These are phyloP conservation scores for Nothocercus julius DNA, from an alignment of 2,113 vertebrate genomes.

Conservation along the genomic window DNA sequence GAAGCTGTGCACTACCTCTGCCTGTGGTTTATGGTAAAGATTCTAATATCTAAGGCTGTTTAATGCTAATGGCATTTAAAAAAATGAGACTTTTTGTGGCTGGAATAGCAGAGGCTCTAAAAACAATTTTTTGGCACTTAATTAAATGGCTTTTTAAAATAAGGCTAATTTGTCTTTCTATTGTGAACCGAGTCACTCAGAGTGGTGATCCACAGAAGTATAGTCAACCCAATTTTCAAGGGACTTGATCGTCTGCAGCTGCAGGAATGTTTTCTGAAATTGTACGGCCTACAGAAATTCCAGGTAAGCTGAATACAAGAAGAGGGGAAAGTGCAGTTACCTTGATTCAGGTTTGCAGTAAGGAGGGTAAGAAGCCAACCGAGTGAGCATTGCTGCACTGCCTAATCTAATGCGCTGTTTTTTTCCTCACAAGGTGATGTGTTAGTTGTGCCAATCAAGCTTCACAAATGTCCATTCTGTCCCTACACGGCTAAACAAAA, in stretches of 20 bases:
- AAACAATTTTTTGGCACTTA: not conserved
- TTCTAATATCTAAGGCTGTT: not conserved
- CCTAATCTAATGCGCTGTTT: rapidly evolving
- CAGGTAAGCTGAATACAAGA: not conserved
- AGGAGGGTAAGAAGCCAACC: rapidly evolving
- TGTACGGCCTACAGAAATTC: rapidly evolving
- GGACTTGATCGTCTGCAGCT: not conserved
- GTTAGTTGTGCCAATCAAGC: constrained; percentile 91
- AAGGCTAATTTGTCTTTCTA: not conserved
- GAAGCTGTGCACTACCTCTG: not conserved
- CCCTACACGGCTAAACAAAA: constrained; percentile 98
- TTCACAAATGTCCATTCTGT: constrained; percentile 96
- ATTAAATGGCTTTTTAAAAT: not conserved
- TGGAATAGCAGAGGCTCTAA: not conserved
- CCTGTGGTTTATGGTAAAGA: not conserved
- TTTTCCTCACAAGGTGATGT: constrained; percentile 82
- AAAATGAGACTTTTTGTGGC: not conserved
- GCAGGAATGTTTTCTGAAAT: rapidly evolving
- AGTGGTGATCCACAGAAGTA: not conserved
- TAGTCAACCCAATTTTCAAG: not conserved
- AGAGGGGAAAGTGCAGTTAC: rapidly evolving
- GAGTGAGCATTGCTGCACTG: rapidly evolving
- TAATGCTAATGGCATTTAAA: not conserved
- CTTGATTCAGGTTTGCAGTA: rapidly evolving
- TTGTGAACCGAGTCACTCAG: not conserved